Base-by-base conservation (phyloP, 1,140 invertebrate species). In the Doryteuthis pealeii region DNA sequence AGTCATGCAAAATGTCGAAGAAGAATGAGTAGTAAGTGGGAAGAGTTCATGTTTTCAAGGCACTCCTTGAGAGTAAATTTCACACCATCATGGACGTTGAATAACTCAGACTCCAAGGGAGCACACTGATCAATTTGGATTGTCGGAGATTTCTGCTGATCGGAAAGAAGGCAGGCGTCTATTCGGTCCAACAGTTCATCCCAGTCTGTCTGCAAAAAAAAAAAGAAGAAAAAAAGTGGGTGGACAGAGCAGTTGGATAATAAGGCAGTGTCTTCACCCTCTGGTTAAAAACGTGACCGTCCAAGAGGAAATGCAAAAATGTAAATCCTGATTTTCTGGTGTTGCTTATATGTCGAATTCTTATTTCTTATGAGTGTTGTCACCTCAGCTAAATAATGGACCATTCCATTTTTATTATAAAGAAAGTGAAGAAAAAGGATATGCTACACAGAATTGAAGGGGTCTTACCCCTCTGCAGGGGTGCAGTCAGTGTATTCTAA, bases 1-100 rank as follows among this genome's bases (percentile, higher is more conserved):
- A 86, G 80, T 86, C 84, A 86, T 22, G 83, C 84, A 80, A 86
- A 86, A 75, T 86, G 84, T 33, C 84, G 72, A 28, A 85, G 71
- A 62, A 84, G 65, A 2, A 86, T 71, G 26, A 86, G 74, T 49
- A 83, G 54, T 26, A 83, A 72, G 67, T 72, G 74, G 10, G 77
- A 68, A 28, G 43, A 40, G 26, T 22, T 22, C 22, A 62, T n/a
- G 31, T 30, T 65, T 2, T 22, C 30, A 15, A 82, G 31, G 32
- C 78, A 78, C 18, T 79, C 65, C 43, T 68, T 22, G 28, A 84
- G 70, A 65, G 31, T 75, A 35, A 71, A 78, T 70, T 68, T 10
- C 31, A 76, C 18, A 26, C 76, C 78, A 32, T 78, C 76, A 70
- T 79, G 74, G 12, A 80, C 81, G 81, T 83, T 73, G 30, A 75